phyloP scores from a whole-genome alignment of 1,140 invertebrate genomes.

The Eciton burchellii region DNA sequence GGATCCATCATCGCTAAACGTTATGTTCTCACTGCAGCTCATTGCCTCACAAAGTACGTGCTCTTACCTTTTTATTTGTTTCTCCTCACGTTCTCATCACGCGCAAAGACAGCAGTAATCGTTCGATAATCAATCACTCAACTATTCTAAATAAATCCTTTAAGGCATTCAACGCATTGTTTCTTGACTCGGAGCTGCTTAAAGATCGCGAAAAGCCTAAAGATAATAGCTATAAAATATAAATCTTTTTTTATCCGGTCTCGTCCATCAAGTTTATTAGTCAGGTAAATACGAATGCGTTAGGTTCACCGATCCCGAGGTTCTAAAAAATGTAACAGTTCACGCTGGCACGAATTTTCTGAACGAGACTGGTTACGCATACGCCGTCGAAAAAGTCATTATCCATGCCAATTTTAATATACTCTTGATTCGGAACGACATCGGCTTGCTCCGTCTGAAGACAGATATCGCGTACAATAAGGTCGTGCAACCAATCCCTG shows the following conservation, averaged over 20 bases:
- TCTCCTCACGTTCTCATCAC: neutral
- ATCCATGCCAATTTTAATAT: constrained; percentile 80
- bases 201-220: no score
- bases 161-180: no score
- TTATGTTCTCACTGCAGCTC: constrained; percentile 87
- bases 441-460: constrained; percentile 84
- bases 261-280: no score
- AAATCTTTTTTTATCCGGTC: no score
- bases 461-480: constrained; percentile 75
- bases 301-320: neutral
- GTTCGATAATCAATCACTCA: no score
- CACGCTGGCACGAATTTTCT: constrained; percentile 76
- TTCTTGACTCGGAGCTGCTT: no score
- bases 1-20: constrained; percentile 86
- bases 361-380: constrained; percentile 67
- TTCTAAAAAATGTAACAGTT: constrained; percentile 56
- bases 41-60: constrained; percentile 83
- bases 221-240: no score
- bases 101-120: neutral
- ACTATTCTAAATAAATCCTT: no score
- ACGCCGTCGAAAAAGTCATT: constrained; percentile 74
- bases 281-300: neutral
- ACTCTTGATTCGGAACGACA: constrained; percentile 81
- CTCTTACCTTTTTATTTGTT: no score
- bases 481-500: constrained; percentile 78